Evolutionary conservation across 2,113 vertebrate species (phyloP), one percentile per base, ranked within the genome.

Genomic region (Plecotus auritus): DNA sequence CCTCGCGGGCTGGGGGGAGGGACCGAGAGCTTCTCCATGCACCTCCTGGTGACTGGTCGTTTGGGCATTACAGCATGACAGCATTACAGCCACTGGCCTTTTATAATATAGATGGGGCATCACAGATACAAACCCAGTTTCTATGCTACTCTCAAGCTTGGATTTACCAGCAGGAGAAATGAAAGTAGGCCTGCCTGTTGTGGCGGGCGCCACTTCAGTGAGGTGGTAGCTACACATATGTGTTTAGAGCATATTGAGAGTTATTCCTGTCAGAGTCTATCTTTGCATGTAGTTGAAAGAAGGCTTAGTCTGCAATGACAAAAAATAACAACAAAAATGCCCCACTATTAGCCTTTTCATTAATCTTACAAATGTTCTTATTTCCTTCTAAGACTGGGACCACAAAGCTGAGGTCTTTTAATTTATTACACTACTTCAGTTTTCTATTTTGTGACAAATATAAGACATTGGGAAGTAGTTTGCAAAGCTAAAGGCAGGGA

Each of bases 361-460:
- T 95, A 93, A 95, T 93, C 17, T 70, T n/a, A 26, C 92, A 61
- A 85, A 94, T 83, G 7, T 13, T 83, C 40, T 85, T 83, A 82
- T 96, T 97, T 97, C 70, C 89, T 96, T 97, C 77, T 23, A 84
- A 95, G 45, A 73, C 72, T 89, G 96, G 80, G 23, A 84, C 61
- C 73, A 70, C 85, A 85, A 93, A 70, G 72, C 40, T 95, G 51
- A 96, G 66, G 17, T 92, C 35, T 28, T 97, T 97, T 92, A 67
- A 96, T 95, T 94, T 97, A 85, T 90, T 93, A 95, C 85, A 61
- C 85, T 76, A 84, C 78, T 94, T 96, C 40, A 49, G 51, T 83
- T 96, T 97, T 96, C 76, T 97, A 42, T 66, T 97, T 91, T 93
- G 69, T 95, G 95, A 93, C 93, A 51, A 96, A 89, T 13, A 2